Evolutionary conservation across 2,797 vertebrate genomes (phyloP), one percentile per base, ranked within the genome.

Genomic region (Cephalopachus bancanus): DNA sequence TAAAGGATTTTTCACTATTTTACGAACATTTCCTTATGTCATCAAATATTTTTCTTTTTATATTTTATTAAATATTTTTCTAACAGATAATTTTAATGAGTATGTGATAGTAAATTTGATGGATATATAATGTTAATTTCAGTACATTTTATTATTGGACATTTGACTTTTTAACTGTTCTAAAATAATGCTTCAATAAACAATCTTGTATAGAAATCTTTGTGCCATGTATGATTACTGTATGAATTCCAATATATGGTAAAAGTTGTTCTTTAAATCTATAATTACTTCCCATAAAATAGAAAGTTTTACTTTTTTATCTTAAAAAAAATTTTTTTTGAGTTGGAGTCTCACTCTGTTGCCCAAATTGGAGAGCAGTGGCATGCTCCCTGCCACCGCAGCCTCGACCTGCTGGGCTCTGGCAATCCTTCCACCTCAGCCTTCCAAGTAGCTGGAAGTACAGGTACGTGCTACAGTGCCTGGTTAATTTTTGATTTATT

Each of bases 181-280:
- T 60, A 74, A 86, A 92, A 89, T 62, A 24, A 71, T 69, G 22
- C 7, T 95, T 88, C 67, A 71, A 6, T 37, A 55, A 62, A 89
- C 2, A 57, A 24, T 84, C 37, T 44, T 53, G 7, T 76, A n/a
- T 12, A 49, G 44, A 95, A 90, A 87, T 76, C 51, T 62, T n/a
- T 78, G 57, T n/a, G 49, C 33, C 64, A 62, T 80, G 64, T 62
- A 17, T 93, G 51, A 84, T 30, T 57, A 67, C 10, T 79, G 1
- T 72, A 12, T 65, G 62, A 33, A 1, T 74, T 74, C 6, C 3
- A 84, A 79, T 88, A 75, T n/a, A 22, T 14, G 33, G 75, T 26
- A 95, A 93, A 95, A 64, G 14, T 49, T 72, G 12, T 44, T 95
- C 19, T 89, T 89, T 95, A 94, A 84, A 83, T 59, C 37, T 87